Conservation (phyloP, 2,113 vertebrate genomes). For the Antennarius striatus region DNA sequence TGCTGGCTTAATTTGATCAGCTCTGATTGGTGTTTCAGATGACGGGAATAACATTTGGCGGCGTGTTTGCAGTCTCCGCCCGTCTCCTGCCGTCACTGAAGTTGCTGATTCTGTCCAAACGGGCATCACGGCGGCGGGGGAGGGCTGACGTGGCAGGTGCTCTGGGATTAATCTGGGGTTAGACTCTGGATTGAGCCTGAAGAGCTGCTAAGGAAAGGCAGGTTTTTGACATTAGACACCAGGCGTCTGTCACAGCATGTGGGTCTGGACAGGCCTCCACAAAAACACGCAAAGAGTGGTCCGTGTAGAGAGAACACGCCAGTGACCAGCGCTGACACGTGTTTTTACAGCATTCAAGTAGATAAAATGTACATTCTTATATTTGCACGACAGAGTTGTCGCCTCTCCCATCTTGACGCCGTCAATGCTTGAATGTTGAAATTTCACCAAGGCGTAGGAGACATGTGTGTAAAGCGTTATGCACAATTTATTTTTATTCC, state of each 20-base stretch:
- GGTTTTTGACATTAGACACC: slow-evolving; percentile 60
- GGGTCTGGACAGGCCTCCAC: slow-evolving; percentile 33
- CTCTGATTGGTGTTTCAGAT: slow-evolving; percentile 75
- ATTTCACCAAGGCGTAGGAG: no score
- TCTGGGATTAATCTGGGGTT: slow-evolving; percentile 76
- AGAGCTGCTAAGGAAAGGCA: slow-evolving; percentile 60
- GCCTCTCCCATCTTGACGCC: no score
- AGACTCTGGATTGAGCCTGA: slow-evolving; percentile 73
- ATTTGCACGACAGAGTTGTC: no score
- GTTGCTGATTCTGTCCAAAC: slow-evolving; percentile 11
- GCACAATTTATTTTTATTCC: no score
- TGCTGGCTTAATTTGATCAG: slow-evolving; percentile 75
- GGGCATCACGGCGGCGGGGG: slow-evolving; percentile 52
- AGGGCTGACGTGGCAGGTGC: slow-evolving; percentile 64
- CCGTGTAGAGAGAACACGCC: slow-evolving; percentile 25
- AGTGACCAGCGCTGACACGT: no score
- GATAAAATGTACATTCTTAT: no score
- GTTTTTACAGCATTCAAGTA: no score
- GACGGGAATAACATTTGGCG: slow-evolving; percentile 71
- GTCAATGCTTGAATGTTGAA: no score
- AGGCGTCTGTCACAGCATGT: slow-evolving; percentile 48
- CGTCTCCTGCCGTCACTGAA: slow-evolving; percentile 44
- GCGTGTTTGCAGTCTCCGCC: slow-evolving; percentile 61
- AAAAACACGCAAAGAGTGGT: slow-evolving; percentile 36
- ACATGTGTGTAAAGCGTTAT: no score